Evolutionary conservation across 2,113 vertebrate genomes (phyloP).

Genomic region (Lampris incognitus): DNA sequence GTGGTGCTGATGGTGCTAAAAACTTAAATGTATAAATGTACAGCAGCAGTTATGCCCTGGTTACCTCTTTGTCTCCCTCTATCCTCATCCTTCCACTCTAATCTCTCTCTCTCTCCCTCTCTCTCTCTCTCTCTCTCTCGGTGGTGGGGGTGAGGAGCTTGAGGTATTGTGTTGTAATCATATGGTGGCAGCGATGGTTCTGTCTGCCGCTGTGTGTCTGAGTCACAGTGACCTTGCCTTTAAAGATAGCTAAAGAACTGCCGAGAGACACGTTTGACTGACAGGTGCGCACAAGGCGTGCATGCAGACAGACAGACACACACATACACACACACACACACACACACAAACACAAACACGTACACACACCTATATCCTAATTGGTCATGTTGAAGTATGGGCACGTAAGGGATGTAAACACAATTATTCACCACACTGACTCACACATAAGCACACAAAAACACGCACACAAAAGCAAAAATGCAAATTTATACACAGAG

Average conservation of each 20-base stretch:
- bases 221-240: conserved; percentile 71
- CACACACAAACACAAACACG: conserved; percentile 4
- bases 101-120: neutral
- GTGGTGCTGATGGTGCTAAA: neutral
- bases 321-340: conserved; percentile 26
- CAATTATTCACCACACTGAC: neutral
- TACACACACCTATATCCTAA: too few species aligned
- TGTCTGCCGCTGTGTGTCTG: conserved; percentile 43
- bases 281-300: conserved; percentile 44
- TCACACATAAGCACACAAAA: neutral
- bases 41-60: neutral
- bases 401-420: too few species aligned
- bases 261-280: conserved; percentile 60
- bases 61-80: neutral
- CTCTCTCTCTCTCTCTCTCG: conserved; percentile 8
- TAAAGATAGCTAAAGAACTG: conserved; percentile 56
- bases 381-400: too few species aligned
- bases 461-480: neutral
- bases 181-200: conserved; percentile 29
- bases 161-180: conserved; percentile 1
- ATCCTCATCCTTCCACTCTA: neutral
- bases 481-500: conserved; percentile 28
- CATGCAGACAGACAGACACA: conserved; percentile 36
- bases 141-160: conserved; percentile 1
- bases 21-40: neutral